Conservation (phyloP, 92 coral and sea anemone species). For the Phenganax marumi region DNA sequence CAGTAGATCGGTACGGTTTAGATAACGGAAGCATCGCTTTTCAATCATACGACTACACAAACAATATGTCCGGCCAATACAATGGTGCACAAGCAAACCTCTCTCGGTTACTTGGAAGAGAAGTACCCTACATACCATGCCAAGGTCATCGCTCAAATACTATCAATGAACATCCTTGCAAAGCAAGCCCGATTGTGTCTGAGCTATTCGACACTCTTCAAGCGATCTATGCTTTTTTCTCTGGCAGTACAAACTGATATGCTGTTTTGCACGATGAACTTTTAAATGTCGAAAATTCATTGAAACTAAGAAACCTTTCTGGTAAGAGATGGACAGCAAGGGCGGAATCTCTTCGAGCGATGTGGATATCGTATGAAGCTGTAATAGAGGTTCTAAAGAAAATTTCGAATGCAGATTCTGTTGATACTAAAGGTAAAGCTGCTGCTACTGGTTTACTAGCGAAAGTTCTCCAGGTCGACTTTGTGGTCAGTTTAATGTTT, state of each 20-base stretch:
- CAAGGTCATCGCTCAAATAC: constrained; percentile 26
- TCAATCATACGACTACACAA: constrained; percentile 24
- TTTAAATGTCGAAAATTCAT: constrained; percentile 12
- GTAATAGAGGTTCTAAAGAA: background rate
- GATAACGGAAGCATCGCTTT: constrained; percentile 24
- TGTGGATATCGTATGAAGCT: constrained; percentile 36
- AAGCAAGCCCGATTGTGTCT: constrained; percentile 3
- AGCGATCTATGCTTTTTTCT: constrained; percentile 21
- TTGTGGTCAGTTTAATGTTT: constrained; percentile 29
- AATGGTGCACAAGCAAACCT: constrained; percentile 18
- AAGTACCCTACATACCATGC: constrained; percentile 28
- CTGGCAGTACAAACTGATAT: constrained; percentile 25
- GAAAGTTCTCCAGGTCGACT: constrained; percentile 30
- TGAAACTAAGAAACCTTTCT: constrained; percentile 23
- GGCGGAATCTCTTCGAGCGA: constrained; percentile 29
- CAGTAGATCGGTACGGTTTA: background rate
- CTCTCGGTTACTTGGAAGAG: constrained; percentile 20
- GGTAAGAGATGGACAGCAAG: constrained; percentile 24
- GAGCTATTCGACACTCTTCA: constrained; percentile 28
- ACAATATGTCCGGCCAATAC: constrained; percentile 16
- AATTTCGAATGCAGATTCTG: constrained; percentile 20
- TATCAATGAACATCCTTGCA: constrained; percentile 20
- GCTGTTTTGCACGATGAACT: constrained; percentile 30
- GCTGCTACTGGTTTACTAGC: constrained; percentile 28
- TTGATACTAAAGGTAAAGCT: constrained; percentile 31